A percentile compares a stretch with the other conserved stretches of the same genome.
Conservation (phyloP, 2,888 invertebrate genomes). For the Bedellia somnulentella region DNA sequence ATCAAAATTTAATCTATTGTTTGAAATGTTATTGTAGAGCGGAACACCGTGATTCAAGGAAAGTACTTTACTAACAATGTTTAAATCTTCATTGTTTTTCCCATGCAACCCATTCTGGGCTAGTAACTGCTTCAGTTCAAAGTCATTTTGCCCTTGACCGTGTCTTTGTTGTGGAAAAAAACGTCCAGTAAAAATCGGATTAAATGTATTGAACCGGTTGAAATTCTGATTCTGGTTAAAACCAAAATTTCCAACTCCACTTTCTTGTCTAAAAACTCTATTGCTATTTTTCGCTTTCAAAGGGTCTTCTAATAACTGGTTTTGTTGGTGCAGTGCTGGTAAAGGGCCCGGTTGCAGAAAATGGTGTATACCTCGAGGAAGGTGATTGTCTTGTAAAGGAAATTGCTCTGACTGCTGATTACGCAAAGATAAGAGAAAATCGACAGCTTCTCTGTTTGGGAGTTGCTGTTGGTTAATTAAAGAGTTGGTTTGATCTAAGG, state of each 20-base stretch:
- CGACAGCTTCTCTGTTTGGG: slow-evolving; percentile 59
- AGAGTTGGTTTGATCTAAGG: slow-evolving; percentile 29
- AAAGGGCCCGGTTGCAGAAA: slow-evolving; percentile 33
- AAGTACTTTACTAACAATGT: slow-evolving; percentile 79
- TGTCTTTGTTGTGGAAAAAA: slow-evolving; percentile 7
- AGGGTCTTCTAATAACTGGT: slow-evolving; percentile 25
- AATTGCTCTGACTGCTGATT: slow-evolving; percentile 45
- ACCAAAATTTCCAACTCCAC: slow-evolving; percentile 66
- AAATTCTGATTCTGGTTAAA: slow-evolving; percentile 46
- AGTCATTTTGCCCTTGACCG: slow-evolving; percentile 33
- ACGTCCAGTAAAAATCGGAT: too few relatives aligned
- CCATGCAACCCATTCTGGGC: slow-evolving; percentile 67
- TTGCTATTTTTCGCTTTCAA: slow-evolving; percentile 34
- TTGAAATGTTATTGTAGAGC: slow-evolving; percentile 31
- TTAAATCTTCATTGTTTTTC: slow-evolving; percentile 71
- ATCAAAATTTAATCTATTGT: slow-evolving; percentile 42
- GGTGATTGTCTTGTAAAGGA: slow-evolving; percentile 47
- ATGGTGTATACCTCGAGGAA: slow-evolving; percentile 41
- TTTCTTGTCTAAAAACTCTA: slow-evolving; percentile 60
- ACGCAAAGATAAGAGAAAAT: slow-evolving; percentile 49
- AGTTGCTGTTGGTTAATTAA: slow-evolving; percentile 59
- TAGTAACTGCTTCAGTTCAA: slow-evolving; percentile 66
- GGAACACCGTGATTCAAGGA: slow-evolving; percentile 76
- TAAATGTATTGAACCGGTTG: slow-evolving; percentile 32
- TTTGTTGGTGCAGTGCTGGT: slow-evolving; percentile 29